A percentile compares a stretch with the other conserved stretches of the same genome.
Evolutionary conservation across 2,888 invertebrate species (phyloP).

Genomic region (Schizaphis graminum): DNA sequence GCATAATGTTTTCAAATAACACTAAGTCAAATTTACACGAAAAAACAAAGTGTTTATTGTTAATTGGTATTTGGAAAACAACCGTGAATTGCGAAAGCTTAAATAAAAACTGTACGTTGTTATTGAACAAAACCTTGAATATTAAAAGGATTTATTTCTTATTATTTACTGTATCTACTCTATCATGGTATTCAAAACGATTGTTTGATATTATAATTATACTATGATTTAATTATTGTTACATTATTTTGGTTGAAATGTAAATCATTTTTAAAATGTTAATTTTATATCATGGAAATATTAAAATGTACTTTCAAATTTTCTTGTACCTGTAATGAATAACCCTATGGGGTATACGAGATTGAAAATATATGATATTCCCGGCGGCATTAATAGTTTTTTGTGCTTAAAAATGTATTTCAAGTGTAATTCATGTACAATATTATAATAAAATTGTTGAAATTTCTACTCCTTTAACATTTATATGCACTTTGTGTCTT

Average conservation of each 20-base stretch:
- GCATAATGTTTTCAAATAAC: constrained; percentile 17
- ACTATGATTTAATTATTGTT: neutral
- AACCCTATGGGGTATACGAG: neutral
- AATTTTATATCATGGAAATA: neutral
- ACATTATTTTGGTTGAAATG: neutral
- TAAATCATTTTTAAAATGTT: neutral
- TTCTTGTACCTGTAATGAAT: neutral
- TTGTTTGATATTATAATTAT: neutral
- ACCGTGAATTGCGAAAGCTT: neutral
- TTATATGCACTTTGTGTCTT: neutral
- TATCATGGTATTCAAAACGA: neutral
- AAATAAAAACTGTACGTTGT: constrained; percentile 12
- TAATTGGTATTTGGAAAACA: constrained; percentile 4
- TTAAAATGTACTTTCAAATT: neutral
- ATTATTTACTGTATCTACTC: neutral
- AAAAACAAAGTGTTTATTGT: neutral
- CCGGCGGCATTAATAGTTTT: neutral
- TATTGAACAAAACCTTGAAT: constrained; percentile 38
- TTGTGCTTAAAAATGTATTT: neutral
- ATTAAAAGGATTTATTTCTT: neutral
- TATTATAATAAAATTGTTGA: neutral
- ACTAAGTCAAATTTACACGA: constrained; percentile 24
- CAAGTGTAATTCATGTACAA: neutral
- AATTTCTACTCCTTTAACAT: neutral
- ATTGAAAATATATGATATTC: neutral